Percentiles rank a stretch among this genome's conserved stretches.
phyloP scores from a whole-genome alignment of 2,113 vertebrate species.

The Cettia cetti region DNA sequence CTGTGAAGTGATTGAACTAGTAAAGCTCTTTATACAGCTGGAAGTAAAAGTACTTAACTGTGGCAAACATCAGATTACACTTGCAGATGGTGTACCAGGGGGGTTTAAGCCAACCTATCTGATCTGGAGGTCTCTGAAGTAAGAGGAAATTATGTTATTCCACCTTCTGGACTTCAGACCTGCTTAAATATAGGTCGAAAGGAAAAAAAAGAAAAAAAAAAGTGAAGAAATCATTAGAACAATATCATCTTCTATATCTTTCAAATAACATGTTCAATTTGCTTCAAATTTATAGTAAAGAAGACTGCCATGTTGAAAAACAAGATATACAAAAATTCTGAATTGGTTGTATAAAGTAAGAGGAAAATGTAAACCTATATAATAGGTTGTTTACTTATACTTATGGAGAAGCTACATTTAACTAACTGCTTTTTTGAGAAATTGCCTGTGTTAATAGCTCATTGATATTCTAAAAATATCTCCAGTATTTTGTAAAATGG shows the following conservation, averaged over 20 bases:
- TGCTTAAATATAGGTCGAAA: background rate
- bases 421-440: background rate
- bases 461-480: background rate
- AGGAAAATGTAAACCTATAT: background rate
- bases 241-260: background rate
- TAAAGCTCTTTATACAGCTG: background rate
- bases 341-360: background rate
- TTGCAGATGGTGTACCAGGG: background rate
- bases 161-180: background rate
- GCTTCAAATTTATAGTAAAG: background rate
- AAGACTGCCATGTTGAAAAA: background rate
- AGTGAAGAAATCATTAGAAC: background rate
- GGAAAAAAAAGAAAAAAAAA: background rate
- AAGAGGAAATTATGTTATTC: background rate
- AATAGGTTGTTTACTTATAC: background rate
- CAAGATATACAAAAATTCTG: background rate
- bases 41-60: background rate
- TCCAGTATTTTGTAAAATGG: background rate
- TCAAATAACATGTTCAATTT: background rate
- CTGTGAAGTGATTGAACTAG: background rate
- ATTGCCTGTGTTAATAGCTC: background rate
- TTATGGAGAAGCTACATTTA: background rate
- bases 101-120: background rate
- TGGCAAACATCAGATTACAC: background rate
- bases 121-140: accelerated